phyloP scores from a whole-genome alignment of 2,797 vertebrate species.

The Brachyrhaphis roseni region DNA sequence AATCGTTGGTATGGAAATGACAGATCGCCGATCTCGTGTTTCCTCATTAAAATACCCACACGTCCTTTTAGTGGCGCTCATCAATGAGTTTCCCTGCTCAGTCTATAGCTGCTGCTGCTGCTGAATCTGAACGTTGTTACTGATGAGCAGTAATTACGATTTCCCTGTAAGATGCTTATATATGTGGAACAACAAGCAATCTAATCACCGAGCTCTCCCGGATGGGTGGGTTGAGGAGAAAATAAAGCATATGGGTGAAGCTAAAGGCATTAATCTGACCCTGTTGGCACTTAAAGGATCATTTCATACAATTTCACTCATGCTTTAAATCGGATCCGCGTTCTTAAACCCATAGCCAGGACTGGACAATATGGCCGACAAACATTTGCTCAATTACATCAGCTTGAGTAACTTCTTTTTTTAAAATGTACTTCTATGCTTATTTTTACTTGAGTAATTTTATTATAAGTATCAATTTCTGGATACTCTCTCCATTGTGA shows the following conservation, averaged over 20 bases:
- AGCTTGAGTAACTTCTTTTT: too few relatives aligned
- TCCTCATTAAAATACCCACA: slow-evolving; percentile 70
- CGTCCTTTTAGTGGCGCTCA: slow-evolving; percentile 24
- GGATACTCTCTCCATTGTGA: too few relatives aligned
- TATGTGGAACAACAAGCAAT: slow-evolving; percentile 53
- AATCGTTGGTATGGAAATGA: slow-evolving; percentile 68
- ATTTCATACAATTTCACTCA: slow-evolving; percentile 20
- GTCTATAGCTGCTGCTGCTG: slow-evolving; percentile 37
- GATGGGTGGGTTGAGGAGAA: slow-evolving; percentile 27
- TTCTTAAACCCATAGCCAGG: neutral
- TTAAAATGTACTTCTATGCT: too few relatives aligned
- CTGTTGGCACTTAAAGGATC: slow-evolving; percentile 1
- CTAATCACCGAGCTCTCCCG: slow-evolving; percentile 35
- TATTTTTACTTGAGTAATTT: too few relatives aligned
- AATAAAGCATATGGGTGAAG: slow-evolving; percentile 9
- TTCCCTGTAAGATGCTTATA: slow-evolving; percentile 39
- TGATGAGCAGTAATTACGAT: slow-evolving; percentile 62
- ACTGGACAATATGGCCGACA: too few relatives aligned
- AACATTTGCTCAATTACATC: too few relatives aligned
- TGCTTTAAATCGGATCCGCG: slow-evolving; percentile 1
- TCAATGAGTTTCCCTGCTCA: slow-evolving; percentile 30
- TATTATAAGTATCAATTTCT: too few relatives aligned
- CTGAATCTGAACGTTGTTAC: slow-evolving; percentile 49
- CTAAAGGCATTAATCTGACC: slow-evolving; percentile 11
- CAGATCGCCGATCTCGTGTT: slow-evolving; percentile 51